phyloP scores from a whole-genome alignment of 2,888 invertebrate genomes.

The Sinodicranocentrus sp. region DNA sequence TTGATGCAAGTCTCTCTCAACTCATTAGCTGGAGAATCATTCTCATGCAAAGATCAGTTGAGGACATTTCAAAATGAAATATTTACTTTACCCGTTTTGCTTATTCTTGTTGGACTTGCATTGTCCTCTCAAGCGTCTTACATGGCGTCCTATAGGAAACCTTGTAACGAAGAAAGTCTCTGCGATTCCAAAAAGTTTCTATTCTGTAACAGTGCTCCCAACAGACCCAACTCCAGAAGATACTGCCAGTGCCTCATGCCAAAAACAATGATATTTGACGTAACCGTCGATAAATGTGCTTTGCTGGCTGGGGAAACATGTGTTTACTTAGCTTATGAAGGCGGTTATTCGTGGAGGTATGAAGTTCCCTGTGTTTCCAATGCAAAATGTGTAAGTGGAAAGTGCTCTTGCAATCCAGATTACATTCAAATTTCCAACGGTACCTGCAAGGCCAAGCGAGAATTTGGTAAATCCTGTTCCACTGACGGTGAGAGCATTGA shows the following conservation, averaged over 20 bases:
- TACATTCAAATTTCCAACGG: conserved; percentile 14
- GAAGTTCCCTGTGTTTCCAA: conserved; percentile 18
- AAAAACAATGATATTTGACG: conserved; percentile 22
- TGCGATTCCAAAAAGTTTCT: neutral
- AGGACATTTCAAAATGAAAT: too few species aligned
- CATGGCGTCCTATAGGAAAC: neutral
- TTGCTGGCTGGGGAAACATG: conserved; percentile 29
- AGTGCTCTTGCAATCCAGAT: neutral
- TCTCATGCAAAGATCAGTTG: too few species aligned
- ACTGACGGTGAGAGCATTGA: too few species aligned
- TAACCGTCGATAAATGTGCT: neutral
- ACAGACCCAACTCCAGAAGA: too few species aligned
- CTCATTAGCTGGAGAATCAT: too few species aligned
- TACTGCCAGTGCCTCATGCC: conserved; percentile 10
- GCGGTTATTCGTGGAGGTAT: neutral
- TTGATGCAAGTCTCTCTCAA: too few species aligned
- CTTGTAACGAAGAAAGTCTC: neutral
- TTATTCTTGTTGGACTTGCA: too few species aligned
- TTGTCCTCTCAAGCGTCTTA: too few species aligned
- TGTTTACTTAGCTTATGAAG: neutral
- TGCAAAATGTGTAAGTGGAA: neutral
- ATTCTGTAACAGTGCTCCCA: neutral
- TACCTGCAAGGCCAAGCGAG: neutral
- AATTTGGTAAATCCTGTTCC: neutral
- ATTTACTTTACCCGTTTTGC: too few species aligned